Conservation (phyloP, 1,140 invertebrate species). For the Chlorops oryzae region DNA sequence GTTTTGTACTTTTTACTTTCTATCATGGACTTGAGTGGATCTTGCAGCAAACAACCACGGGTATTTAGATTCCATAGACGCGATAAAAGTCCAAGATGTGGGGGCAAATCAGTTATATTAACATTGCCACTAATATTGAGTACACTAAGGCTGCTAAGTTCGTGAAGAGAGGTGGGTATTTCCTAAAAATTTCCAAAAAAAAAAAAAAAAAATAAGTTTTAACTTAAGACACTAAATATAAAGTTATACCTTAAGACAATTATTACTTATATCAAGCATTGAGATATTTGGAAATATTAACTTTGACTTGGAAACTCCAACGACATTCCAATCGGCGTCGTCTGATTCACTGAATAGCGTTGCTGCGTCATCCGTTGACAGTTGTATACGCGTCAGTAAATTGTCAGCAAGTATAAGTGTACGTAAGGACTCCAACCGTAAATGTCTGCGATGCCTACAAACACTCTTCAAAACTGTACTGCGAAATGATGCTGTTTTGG, state of each 20-base stretch:
- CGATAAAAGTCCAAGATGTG: constrained; percentile 88
- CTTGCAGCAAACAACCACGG: constrained; percentile 78
- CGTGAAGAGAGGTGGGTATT: constrained; percentile 79
- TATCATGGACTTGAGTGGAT: constrained; percentile 88
- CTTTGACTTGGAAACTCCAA: constrained; percentile 53
- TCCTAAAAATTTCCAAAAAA: constrained; percentile 43
- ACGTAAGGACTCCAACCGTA: constrained; percentile 50
- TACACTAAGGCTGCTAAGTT: constrained; percentile 85
- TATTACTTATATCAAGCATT: constrained; percentile 91
- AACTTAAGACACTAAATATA: neutral
- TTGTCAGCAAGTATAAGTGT: constrained; percentile 76
- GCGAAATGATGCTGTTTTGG: constrained; percentile 54
- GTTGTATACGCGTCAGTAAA: constrained; percentile 66
- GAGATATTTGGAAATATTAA: constrained; percentile 90
- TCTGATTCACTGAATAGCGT: constrained; percentile 43
- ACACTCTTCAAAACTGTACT: constrained; percentile 70
- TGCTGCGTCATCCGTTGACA: constrained; percentile 67
- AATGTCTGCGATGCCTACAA: constrained; percentile 76
- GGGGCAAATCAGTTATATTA: constrained; percentile 80
- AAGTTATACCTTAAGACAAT: constrained; percentile 56
- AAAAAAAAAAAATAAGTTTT: constrained; percentile 1
- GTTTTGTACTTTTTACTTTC: constrained; percentile 90
- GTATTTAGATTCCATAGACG: constrained; percentile 95
- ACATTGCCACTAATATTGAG: constrained; percentile 85
- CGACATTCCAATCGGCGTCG: constrained; percentile 45